These are phyloP conservation scores for Yponomeuta evonymella DNA, from an alignment of 2,888 invertebrate genomes.

Conservation along the genomic window DNA sequence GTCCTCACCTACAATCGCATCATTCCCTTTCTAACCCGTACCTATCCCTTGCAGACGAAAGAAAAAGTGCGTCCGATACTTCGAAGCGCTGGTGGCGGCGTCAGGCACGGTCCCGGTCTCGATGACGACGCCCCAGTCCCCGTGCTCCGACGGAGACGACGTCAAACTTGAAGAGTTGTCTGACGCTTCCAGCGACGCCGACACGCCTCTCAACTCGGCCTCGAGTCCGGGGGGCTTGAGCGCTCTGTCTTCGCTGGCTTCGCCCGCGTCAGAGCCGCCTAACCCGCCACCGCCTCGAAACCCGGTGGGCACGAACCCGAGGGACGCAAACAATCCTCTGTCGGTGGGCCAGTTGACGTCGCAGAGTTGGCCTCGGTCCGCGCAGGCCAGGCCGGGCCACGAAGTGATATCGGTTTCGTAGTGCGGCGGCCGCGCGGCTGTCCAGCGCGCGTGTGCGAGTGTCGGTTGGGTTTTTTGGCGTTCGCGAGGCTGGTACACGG, in stretches of 20 bases:
- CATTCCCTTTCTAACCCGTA: neutral
- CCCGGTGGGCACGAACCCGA: constrained; percentile 93
- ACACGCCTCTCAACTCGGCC: constrained; percentile 69
- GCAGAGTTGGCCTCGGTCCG: constrained; percentile 71
- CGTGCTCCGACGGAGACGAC: constrained; percentile 86
- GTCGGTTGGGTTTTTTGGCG: neutral
- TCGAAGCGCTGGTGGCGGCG: constrained; percentile 87
- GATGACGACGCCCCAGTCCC: constrained; percentile 86
- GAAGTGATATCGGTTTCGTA: constrained; percentile 73
- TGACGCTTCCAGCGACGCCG: constrained; percentile 78
- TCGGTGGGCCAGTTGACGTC: constrained; percentile 93
- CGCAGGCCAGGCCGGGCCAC: constrained; percentile 53
- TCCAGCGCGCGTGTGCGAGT: neutral
- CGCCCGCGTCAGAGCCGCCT: constrained; percentile 84
- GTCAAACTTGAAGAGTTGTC: constrained; percentile 81
- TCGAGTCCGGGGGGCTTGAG: constrained; percentile 70
- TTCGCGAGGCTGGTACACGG: neutral
- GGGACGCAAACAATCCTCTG: constrained; percentile 93
- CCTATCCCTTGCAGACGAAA: constrained; percentile 84
- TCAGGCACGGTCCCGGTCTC: constrained; percentile 84
- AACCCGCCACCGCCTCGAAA: constrained; percentile 74
- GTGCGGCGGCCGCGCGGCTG: constrained; percentile 30
- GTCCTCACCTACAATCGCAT: neutral
- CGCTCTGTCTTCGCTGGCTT: constrained; percentile 78
- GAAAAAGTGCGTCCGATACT: constrained; percentile 97